Evolutionary conservation across 1,140 invertebrate species (phyloP), one percentile per base, ranked within the genome.

Genomic region (Apocrypta bakeri): DNA sequence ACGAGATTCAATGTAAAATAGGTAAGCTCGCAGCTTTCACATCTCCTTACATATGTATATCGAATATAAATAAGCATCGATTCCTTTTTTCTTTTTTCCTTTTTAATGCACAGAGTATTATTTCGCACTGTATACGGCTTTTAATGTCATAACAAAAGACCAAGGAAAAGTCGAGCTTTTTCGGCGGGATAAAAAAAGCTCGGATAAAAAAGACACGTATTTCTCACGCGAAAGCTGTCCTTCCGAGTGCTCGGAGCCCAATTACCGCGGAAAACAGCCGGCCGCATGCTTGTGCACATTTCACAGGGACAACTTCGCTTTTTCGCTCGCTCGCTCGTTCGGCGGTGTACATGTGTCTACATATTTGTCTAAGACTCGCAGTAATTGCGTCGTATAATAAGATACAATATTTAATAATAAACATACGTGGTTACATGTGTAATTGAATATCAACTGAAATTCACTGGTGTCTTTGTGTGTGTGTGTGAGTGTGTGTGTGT

Each of bases 201-300:
- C 48, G 48, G 2, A n/a, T 0, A 6, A 63, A 64, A 76, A 68
- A 78, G 64, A 78, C 40, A 42, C 76, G 37, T 78, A 11, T 56
- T 21, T 56, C 17, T 56, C 4, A 6, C 48, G 48, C 48, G 27
- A 68, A 37, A 78, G 40, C 9, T 64, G 37, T 69, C 25, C 64
- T 24, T 25, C 14, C 25, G 29, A 68, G 64, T 31, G 25, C 25
- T 29, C 11, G 11, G 78, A 25, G 68, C 69, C 78, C 78, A 80
- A 80, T 80, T 80, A 80, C 78, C n/a, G 69, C n/a, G 69, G 11
- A 56, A 56, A 79, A 56, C 66, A 79, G 29, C 76, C 14, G 17
- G 56, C 48, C 48, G 48, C 48, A 56, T 37, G 9, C 48, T 56
- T 56, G 48, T 56, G 48, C 48, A 56, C 48, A 56, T 56, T 56